Base-by-base conservation (phyloP, 2,888 invertebrate species). In the Drosophila demipolita region DNA sequence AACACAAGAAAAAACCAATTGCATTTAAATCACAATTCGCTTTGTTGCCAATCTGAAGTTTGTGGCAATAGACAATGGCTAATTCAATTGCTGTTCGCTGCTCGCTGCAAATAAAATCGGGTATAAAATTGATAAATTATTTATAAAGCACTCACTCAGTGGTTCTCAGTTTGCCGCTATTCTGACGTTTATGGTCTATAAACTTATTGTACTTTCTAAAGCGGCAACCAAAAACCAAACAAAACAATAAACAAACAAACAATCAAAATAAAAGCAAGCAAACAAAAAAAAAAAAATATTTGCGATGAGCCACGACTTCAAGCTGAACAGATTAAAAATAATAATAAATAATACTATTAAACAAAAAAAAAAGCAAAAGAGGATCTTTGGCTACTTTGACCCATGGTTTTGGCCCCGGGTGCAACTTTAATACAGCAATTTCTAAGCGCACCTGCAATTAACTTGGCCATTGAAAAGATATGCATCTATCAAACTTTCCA, bases 101-200 rank as follows among this genome's bases (percentile, higher is more conserved):
- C 32, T 7, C 49, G 40, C 29, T 12, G 63, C 72, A 35, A 61
- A 48, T 63, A 72, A 50, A 57, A 63, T 54, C 54, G 54, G 26
- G n/a, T 68, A 64, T 62, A 64, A 78, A 87, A 87, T 87, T 87
- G 78, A 88, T 82, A 87, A 87, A 88, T 87, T 70, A 88, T 87
- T 88, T 88, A 87, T 87, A 82, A 82, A 80, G 60, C 58, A 55
- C 33, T 60, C 36, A 68, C 32, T 42, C 42, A 57, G 57, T 29
- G 29, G 29, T 57, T 57, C 57, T 42, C 40, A 8, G 26, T 15
- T 50, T 20, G 71, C 69, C 73, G 80, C 70, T 74, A 66, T 74
- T 78, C 64, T 57, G 49, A 49, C 76, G 75, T 87, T 88, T 83
- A 87, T 87, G 89, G 89, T 83, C 82, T 81, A 87, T 75, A 87